phyloP scores from a whole-genome alignment of 2,113 vertebrate species.

The Prietella phreatophila region DNA sequence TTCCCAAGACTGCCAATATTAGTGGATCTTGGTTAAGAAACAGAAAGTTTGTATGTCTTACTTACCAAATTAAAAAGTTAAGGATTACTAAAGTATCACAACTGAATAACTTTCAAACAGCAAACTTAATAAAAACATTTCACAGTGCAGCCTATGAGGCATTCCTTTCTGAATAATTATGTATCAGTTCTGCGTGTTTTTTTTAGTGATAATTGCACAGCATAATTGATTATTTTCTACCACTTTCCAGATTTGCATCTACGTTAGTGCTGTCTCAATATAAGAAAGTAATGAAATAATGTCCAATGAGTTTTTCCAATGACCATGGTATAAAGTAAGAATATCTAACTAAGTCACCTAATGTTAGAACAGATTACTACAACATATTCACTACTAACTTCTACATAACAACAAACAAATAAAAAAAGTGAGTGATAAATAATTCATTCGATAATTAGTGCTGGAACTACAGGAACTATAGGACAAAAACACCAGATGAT shows the following conservation, averaged over 20 bases:
- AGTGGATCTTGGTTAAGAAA: not conserved
- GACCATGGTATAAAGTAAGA: not conserved
- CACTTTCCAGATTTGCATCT: not conserved
- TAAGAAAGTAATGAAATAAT: not conserved
- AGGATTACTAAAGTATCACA: not conserved
- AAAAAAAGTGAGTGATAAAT: not conserved
- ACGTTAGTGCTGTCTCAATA: not conserved
- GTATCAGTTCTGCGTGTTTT: fast-evolving
- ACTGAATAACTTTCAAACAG: not conserved
- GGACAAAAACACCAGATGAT: not conserved
- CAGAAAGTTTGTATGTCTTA: not conserved
- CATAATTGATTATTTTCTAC: not conserved
- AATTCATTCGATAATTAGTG: not conserved
- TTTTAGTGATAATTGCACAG: not conserved
- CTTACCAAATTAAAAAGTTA: not conserved
- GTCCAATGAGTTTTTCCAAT: not conserved
- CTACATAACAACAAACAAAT: no score
- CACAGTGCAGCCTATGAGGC: not conserved
- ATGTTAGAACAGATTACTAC: not conserved
- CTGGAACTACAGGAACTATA: not conserved
- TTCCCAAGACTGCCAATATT: no score
- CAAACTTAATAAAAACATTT: not conserved
- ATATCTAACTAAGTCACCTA: not conserved
- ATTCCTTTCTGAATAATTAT: not conserved
- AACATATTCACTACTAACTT: not conserved